Evolutionary conservation across 1,140 invertebrate species (phyloP), one percentile per base, ranked within the genome.

Genomic region (Drosophila pseudoobscura): DNA sequence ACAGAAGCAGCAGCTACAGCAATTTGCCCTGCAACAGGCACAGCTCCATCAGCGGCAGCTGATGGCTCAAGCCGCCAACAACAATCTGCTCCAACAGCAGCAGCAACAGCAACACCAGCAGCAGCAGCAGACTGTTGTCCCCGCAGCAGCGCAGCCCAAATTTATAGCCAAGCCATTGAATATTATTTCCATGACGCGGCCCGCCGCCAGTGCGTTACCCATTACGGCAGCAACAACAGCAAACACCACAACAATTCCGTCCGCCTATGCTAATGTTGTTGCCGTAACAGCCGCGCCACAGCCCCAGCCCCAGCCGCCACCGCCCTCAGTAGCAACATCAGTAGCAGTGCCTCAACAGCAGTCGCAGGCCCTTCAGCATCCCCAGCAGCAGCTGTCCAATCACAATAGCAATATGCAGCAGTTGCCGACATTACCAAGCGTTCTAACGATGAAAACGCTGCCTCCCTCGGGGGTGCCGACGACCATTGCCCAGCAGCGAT

Each of bases 401-500:
- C 71, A 70, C 41, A 75, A 60, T 50, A 75, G 29, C 72, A 75
- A 31, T 26, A 31, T 75, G 50, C 72, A 61, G 45, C 51, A 58
- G 66, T 56, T 50, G 17, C 66, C 6, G 13, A 56, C 39, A 49
- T 80, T 46, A 50, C 71, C 71, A 54, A 85, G 84, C 75, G 60
- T 73, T 29, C 58, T 89, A n/a, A 69, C 63, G 6, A 88, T 90
- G 31, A 91, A 92, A 58, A 92, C 93, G 6, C 76, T 94, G 54
- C 92, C 49, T 91, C 92, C 92, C 3, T 87, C 84, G 61, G 87
- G 85, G 17, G 69, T 91, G 24, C 89, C 90, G n/a, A 85, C 89
- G 13, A 91, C 89, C 66, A 80, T 91, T 88, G 69, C 92, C 87
- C 82, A 92, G 79, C 85, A 90, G 90, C 72, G 91, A 78, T 63